phyloP scores from a whole-genome alignment of 1,140 invertebrate genomes.

The Trissolcus basalis region DNA sequence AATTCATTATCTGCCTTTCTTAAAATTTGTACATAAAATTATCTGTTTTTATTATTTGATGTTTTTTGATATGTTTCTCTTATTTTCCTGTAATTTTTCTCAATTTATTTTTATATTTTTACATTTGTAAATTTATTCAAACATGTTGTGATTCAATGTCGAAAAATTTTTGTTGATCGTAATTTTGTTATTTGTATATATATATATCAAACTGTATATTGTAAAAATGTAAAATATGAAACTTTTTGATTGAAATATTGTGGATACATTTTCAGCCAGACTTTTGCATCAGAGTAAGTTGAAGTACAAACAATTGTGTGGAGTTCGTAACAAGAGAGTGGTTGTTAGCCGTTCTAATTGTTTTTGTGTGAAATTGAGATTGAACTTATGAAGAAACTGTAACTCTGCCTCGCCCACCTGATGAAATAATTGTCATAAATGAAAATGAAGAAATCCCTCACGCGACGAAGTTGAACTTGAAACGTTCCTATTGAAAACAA shows the following conservation, averaged over 20 bases:
- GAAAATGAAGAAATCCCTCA: too few relatives aligned
- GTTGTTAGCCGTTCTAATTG: constrained; percentile 9
- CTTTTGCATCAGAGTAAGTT: constrained; percentile 75
- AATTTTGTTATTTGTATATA: constrained; percentile 1
- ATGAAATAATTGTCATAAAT: too few relatives aligned
- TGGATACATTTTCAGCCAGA: constrained; percentile 74
- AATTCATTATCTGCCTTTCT: neutral
- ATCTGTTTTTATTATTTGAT: neutral
- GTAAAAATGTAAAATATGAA: neutral
- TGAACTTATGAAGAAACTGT: too few relatives aligned
- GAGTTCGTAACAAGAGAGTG: constrained; percentile 16
- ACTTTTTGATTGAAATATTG: constrained; percentile 23
- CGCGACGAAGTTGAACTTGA: too few relatives aligned
- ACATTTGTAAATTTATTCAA: too few relatives aligned
- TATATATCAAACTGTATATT: neutral
- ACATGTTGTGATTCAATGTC: too few relatives aligned
- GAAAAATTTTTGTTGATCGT: too few relatives aligned
- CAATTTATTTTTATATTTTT: neutral
- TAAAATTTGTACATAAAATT: neutral
- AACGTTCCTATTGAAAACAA: too few relatives aligned
- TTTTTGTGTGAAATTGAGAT: constrained; percentile 8
- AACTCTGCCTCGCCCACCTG: too few relatives aligned
- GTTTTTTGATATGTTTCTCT: neutral
- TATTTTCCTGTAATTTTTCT: neutral
- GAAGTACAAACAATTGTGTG: constrained; percentile 39